Evolutionary conservation across 2,888 invertebrate species (phyloP).

Genomic region (Camponotus fellah): DNA sequence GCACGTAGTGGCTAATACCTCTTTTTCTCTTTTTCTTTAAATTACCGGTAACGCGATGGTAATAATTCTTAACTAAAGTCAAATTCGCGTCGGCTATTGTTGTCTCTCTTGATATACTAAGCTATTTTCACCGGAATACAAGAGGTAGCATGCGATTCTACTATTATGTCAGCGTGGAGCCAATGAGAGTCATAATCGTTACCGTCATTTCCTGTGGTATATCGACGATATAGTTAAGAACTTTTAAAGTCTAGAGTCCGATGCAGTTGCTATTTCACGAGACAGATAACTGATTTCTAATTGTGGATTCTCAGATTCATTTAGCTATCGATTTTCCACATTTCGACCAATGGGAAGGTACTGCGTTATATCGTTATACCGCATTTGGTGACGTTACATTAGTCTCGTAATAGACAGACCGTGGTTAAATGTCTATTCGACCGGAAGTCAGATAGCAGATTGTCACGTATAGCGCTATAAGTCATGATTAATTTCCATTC

Average conservation of each 20-base stretch:
- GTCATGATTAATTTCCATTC: constrained; percentile 55
- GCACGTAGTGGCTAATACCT: constrained; percentile 21
- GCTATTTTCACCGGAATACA: constrained; percentile 32
- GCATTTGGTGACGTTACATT: constrained; percentile 75
- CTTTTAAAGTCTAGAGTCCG: constrained; percentile 19
- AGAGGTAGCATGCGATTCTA: constrained; percentile 61
- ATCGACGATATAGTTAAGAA: constrained; percentile 39
- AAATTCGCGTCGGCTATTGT: constrained; percentile 26
- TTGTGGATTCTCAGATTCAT: constrained; percentile 65
- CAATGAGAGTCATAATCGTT: constrained; percentile 65
- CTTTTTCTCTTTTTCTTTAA: neutral
- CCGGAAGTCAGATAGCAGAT: constrained; percentile 75
- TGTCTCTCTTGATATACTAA: constrained; percentile 34
- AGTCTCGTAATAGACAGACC: constrained; percentile 76
- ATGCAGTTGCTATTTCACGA: constrained; percentile 45
- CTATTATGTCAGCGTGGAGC: constrained; percentile 57
- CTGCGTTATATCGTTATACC: constrained; percentile 63
- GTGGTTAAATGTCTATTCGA: constrained; percentile 68
- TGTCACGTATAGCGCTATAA: constrained; percentile 67
- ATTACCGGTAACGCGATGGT: constrained; percentile 24
- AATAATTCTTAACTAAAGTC: constrained; percentile 46
- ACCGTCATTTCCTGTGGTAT: constrained; percentile 54
- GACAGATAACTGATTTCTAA: constrained; percentile 58
- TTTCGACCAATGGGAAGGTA: constrained; percentile 60
- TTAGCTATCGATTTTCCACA: constrained; percentile 63